phyloP scores from a whole-genome alignment of 2,888 invertebrate species.

The Lithophane semibrunnea region DNA sequence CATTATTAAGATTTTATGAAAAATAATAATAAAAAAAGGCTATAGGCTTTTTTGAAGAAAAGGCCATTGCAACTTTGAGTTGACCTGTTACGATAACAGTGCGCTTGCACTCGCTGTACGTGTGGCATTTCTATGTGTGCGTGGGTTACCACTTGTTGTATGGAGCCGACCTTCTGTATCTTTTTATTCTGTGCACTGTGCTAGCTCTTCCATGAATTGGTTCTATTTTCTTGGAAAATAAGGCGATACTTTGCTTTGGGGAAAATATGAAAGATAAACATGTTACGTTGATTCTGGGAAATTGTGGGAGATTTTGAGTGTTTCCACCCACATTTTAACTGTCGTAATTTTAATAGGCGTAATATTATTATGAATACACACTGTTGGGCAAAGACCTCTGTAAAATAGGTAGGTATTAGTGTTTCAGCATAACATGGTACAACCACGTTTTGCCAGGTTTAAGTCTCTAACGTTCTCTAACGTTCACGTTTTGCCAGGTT shows the following conservation, averaged over 20 bases:
- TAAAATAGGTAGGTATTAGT: neutral
- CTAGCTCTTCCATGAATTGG: conserved; percentile 24
- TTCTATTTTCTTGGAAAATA: conserved; percentile 55
- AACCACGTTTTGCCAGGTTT: too few species aligned
- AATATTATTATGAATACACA: neutral
- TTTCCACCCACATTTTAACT: neutral
- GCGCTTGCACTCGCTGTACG: neutral
- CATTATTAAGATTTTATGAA: too few species aligned
- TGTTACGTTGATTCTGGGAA: conserved; percentile 14
- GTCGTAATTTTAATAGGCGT: neutral
- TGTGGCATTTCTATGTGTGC: neutral
- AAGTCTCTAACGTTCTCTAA: too few species aligned
- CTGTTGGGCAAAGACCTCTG: neutral
- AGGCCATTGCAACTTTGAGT: too few species aligned
- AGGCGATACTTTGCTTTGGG: conserved; percentile 20
- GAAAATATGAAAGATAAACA: conserved; percentile 18
- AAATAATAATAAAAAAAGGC: too few species aligned
- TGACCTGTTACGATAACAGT: too few species aligned
- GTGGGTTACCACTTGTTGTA: neutral
- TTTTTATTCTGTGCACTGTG: neutral
- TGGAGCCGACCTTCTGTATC: neutral
- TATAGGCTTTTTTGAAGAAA: too few species aligned
- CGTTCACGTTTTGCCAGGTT: too few species aligned
- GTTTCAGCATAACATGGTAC: neutral
- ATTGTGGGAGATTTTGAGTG: neutral